Evolutionary conservation across 2,113 vertebrate genomes (phyloP), one percentile per base, ranked within the genome.

Genomic region (Coregonus clupeaformis): DNA sequence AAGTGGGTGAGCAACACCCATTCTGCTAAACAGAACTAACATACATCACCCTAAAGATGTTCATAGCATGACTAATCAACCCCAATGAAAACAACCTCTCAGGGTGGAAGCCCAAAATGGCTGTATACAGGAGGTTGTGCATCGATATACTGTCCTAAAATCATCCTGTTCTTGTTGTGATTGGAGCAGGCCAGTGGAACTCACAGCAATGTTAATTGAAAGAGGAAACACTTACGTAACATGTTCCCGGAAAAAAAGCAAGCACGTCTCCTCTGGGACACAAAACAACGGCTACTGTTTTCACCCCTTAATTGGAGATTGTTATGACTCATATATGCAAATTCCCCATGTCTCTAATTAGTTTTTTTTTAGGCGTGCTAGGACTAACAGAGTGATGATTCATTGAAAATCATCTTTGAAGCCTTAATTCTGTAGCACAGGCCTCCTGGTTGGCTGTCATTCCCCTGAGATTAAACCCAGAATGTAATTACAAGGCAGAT

Each of bases 191-290:
- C 29, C 52, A 24, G 32, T 25, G 65, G 65, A 68, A n/a, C 30
- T 68, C 65, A 29, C 65, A 12, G 65, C 32, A 5, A 36, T n/a
- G 20, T n/a, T 68, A 24, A 45, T 68, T 45, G 36, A 68, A 25
- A 42, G 20, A 68, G n/a, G 42, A 68, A 68, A 68, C n/a, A 68
- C 67, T 47, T 68, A 68, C 11, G 67, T 47, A 68, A 68, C 42
- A 4, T 42, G 36, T 68, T 24, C 42, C 49, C 5, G 55, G 9
- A 16, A 68, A 68, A 66, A 36, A 16, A n/a, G 18, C 18, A 25
- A 27, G 27, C 27, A 12, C 16, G 2, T 24, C 42, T 47, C 36
- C 36, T 20, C 6, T 45, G 67, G 67, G 22, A 68, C 36, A 25
- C 42, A 24, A 68, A 68, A 68, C 42, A 68, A 68, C 24, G 42